Base-by-base conservation (phyloP, 2,888 invertebrate species). In the Agrenia bidenticulata region DNA sequence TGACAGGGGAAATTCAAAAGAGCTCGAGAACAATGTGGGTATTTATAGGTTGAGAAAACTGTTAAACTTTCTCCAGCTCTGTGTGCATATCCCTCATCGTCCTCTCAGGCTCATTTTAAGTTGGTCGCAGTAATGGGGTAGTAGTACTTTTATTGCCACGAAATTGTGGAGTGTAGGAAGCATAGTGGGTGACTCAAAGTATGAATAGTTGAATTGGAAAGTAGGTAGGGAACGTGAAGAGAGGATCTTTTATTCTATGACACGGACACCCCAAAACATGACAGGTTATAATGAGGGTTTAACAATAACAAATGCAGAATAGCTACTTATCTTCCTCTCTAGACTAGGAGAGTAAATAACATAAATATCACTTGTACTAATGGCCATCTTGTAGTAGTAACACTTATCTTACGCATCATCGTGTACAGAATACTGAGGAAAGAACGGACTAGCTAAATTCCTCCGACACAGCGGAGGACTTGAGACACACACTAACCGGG, bases 261-360 rank as follows among this genome's bases (percentile, higher is more conserved):
- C 32, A 32, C 32, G 32, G 32, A 32, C 32, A 32, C 32, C 32
- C 32, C 5, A 32, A 32, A 32, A 51, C 51, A 51, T 51, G 51
- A 51, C 51, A 51, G 51, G 51, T 51, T 51, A 51, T 51, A 51
- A 51, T 51, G 51, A 51, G 51, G 21, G 23, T 51, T 51, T 51
- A 23, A 51, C 51, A 51, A 51, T 51, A 51, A 51, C 51, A 51
- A 51, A 51, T 51, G 19, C 51, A 51, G 13, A 51, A 17, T 23
- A 51, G 23, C 24, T 23, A 51, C 51, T 51, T 24, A 51, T 51
- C 51, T 51, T 51, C 45, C n/a, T 45, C 45, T 45, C 21, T 21
- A 4, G n/a, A n/a, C n/a, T n/a, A 4, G 5, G 32, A 32, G 32
- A 32, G 32, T 32, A 32, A 32, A 32, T 32, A 32, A 32, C 32